A percentile compares a stretch with the other conserved stretches of the same genome.
These are phyloP conservation scores for Ditylenchus weischeri DNA, from an alignment of 2,888 invertebrate species.

Conservation along the genomic window DNA sequence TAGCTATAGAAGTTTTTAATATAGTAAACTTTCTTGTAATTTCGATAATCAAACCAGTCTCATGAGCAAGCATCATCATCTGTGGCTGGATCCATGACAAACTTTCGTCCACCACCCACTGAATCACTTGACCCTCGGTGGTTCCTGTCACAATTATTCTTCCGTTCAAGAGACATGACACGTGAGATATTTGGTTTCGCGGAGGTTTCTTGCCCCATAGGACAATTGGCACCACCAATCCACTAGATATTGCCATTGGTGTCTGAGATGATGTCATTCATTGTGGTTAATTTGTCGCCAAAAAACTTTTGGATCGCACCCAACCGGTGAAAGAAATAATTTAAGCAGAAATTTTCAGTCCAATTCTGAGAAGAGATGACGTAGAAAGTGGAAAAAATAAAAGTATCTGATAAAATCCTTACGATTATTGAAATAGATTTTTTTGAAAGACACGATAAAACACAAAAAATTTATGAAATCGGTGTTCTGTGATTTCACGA, in stretches of 20 bases:
- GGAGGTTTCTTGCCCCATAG: constrained; percentile 95
- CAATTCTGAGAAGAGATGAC: too few species aligned
- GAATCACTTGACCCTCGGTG: constrained; percentile 93
- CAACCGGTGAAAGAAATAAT: too few species aligned
- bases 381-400: too few species aligned
- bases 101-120: constrained; percentile 74
- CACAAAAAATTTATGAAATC: constrained; percentile 1
- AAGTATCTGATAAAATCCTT: too few species aligned
- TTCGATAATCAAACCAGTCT: constrained; percentile 64
- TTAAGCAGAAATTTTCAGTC: too few species aligned
- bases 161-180: constrained; percentile 85
- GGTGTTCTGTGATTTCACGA: not conserved
- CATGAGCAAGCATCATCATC: constrained; percentile 87
- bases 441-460: not conserved
- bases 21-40: too few species aligned
- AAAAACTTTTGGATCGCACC: too few species aligned
- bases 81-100: constrained; percentile 66
- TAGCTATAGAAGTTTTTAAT: constrained; percentile 63
- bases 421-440: too few species aligned
- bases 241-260: constrained; percentile 24
- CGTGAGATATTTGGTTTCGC: constrained; percentile 89
- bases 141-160: constrained; percentile 80
- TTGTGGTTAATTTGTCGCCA: too few species aligned
- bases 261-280: too few species aligned
- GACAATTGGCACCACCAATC: constrained; percentile 87